Evolutionary conservation across 2,888 invertebrate genomes (phyloP).

Genomic region (Apocheima hispidaria): DNA sequence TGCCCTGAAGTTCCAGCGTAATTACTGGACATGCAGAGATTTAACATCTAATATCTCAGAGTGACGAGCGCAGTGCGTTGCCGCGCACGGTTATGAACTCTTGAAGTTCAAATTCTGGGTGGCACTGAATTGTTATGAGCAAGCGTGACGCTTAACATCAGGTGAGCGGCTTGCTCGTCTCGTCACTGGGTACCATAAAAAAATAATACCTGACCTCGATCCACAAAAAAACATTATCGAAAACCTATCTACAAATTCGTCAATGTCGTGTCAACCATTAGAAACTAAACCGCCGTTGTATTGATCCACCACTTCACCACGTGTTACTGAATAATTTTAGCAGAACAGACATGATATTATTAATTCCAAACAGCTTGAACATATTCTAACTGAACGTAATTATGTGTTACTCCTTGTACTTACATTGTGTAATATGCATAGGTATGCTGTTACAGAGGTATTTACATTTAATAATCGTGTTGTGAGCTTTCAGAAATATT

Average conservation of each 20-base stretch:
- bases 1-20: too few relatives aligned
- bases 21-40: too few relatives aligned
- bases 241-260: not conserved
- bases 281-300: not conserved
- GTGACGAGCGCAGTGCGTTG: too few relatives aligned
- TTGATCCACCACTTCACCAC: constrained; percentile 13
- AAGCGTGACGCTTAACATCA: too few relatives aligned
- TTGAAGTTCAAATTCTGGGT: too few relatives aligned
- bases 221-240: not conserved
- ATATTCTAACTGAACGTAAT: constrained; percentile 2
- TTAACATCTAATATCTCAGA: too few relatives aligned
- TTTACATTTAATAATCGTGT: too few relatives aligned
- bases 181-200: too few relatives aligned
- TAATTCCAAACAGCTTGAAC: constrained; percentile 6
- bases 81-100: too few relatives aligned
- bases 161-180: too few relatives aligned
- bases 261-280: constrained; percentile 1
- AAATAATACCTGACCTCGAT: not conserved
- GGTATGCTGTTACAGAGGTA: not conserved
- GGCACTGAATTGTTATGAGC: too few relatives aligned
- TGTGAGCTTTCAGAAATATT: too few relatives aligned
- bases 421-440: not conserved
- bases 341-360: constrained; percentile 10
- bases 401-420: not conserved
- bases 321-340: constrained; percentile 19